These are phyloP conservation scores for Drosophila demipolita DNA, from an alignment of 2,888 invertebrate species.

Conservation along the genomic window DNA sequence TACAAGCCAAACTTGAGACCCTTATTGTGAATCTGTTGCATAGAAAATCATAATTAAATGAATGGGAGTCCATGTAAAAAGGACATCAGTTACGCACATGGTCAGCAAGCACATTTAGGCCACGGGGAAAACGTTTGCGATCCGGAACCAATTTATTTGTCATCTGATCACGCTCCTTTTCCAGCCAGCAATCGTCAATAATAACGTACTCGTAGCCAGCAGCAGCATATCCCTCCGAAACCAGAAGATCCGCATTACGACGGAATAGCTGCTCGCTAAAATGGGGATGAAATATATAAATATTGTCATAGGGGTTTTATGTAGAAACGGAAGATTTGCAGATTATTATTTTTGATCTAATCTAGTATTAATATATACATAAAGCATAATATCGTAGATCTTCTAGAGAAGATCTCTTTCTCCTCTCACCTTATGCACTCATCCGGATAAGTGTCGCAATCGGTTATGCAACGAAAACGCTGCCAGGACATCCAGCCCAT, in stretches of 20 bases:
- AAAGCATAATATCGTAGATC: not conserved
- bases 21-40: conserved; percentile 87
- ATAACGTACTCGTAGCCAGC: conserved; percentile 91
- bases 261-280: conserved; percentile 88
- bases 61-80: not conserved
- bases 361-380: not conserved
- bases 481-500: conserved; percentile 91
- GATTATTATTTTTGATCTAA: not conserved
- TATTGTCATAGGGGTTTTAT: not conserved
- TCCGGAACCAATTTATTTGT: conserved; percentile 88
- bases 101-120: conserved; percentile 89
- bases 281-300: not conserved
- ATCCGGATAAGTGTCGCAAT: conserved; percentile 87
- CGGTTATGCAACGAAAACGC: conserved; percentile 87
- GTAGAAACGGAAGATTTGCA: not conserved
- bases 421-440: conserved; percentile 87
- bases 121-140: conserved; percentile 89
- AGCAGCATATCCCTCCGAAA: conserved; percentile 88
- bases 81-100: conserved; percentile 86
- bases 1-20: conserved; percentile 93
- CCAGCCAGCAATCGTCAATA: conserved; percentile 92
- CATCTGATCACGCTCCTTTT: conserved; percentile 86
- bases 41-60: not conserved
- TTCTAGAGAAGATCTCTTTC: not conserved
- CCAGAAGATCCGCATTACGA: conserved; percentile 88